These are phyloP conservation scores for Drosophila bipectinata DNA, from an alignment of 1,140 invertebrate species.

Conservation along the genomic window DNA sequence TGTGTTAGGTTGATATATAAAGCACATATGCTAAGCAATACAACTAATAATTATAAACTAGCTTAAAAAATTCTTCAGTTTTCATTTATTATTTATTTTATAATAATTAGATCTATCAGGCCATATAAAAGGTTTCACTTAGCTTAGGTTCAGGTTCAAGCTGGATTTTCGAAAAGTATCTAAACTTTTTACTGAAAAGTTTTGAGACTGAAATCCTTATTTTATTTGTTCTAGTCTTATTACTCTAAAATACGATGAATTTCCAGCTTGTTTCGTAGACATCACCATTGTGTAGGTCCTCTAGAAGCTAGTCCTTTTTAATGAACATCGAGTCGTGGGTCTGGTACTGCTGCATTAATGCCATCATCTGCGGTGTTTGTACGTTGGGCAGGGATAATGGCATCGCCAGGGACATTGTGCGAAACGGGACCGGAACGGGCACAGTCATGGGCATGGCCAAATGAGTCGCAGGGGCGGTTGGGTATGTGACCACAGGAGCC, in stretches of 20 bases:
- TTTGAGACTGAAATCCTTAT: no score
- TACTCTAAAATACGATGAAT: background rate
- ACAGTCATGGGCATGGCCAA: constrained; percentile 30
- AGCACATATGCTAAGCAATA: no score
- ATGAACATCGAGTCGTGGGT: constrained; percentile 58
- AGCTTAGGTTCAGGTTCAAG: constrained; percentile 48
- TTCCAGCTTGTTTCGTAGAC: background rate
- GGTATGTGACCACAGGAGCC: constrained; percentile 8
- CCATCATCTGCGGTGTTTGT: constrained; percentile 68
- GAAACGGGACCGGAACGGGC: constrained; percentile 33
- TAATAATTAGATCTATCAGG: constrained; percentile 42
- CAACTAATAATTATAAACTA: background rate
- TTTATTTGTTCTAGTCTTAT: no score
- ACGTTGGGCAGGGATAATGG: constrained; percentile 51
- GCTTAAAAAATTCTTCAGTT: constrained; percentile 4
- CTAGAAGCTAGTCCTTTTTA: constrained; percentile 60
- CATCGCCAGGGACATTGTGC: constrained; percentile 59
- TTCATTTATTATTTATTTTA: constrained; percentile 45
- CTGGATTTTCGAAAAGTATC: background rate
- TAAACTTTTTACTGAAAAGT: background rate
- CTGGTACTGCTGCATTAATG: constrained; percentile 68
- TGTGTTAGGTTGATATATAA: no score
- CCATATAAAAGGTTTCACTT: constrained; percentile 51
- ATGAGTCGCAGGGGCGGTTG: constrained; percentile 19
- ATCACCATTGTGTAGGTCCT: constrained; percentile 24